Base-by-base conservation (phyloP, 2,888 invertebrate species). In the Tenthredo distinguenda region DNA sequence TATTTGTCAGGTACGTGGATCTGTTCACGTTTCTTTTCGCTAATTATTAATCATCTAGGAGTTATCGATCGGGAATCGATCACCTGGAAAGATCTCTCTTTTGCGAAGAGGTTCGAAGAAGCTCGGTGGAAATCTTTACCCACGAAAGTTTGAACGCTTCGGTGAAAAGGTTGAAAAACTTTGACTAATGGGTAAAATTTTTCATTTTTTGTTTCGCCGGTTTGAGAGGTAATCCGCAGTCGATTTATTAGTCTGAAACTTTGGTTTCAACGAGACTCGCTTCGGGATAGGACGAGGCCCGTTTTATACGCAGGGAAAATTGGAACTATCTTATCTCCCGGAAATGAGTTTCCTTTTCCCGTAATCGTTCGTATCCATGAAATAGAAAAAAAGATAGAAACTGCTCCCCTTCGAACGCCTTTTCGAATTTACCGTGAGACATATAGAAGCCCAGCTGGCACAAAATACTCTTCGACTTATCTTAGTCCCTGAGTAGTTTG, bases 321-420 rank as follows among this genome's bases (percentile, higher is more conserved):
- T 31, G 50, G 26, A 50, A 40, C 40, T 40, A 81, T 62, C 62
- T 81, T 81, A 81, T 81, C 62, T n/a, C 6, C 81, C 62, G 81
- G 81, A 62, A 81, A 58, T 81, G 34, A 62, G 81, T 81, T 81
- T 81, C 81, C 40, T 31, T 37, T 81, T 21, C 18, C 40, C 55
- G 81, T 81, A 58, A 62, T 62, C 62, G 62, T 62, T 7, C 3
- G 62, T 50, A 31, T 34, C 72, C 40, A 74, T 37, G 50, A 77
- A 50, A 55, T 77, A 55, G 77, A 40, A 62, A 81, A 81, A 40
- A 34, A 40, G 40, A 10, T 18, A 40, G n/a, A 62, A 40, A 21
- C 81, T 21, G 26, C 40, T 62, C 26, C 37, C 15, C n/a, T 62
- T 34, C 58, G 55, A 55, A 77, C 40, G 81, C 40, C 58, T 40